phyloP scores from a whole-genome alignment of 2,888 invertebrate species.

The Drosophila pseudotalamancana region DNA sequence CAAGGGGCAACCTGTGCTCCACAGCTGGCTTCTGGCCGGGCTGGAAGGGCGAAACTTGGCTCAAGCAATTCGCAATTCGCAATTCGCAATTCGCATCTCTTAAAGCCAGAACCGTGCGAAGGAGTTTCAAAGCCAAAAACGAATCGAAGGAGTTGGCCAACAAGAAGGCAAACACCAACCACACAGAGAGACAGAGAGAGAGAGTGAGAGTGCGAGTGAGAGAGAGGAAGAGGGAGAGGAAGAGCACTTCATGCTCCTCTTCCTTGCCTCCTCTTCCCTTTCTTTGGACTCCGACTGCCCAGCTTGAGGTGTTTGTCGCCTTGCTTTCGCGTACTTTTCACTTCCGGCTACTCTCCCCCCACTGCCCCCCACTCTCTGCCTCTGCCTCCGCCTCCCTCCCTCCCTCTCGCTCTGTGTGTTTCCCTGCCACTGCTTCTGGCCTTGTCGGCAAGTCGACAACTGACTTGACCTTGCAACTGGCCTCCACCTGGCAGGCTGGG shows the following conservation, averaged over 20 bases:
- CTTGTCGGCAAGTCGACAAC: conserved; percentile 50
- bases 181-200: conserved; percentile 5
- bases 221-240: not conserved
- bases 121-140: conserved; percentile 34
- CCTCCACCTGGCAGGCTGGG: conserved; percentile 36
- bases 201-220: not conserved
- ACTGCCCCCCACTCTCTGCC: not conserved
- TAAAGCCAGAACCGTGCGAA: conserved; percentile 7
- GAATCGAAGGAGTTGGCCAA: conserved; percentile 34
- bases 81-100: conserved; percentile 14
- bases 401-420: not conserved
- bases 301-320: conserved; percentile 62
- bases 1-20: not conserved
- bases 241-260: not conserved
- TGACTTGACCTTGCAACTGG: conserved; percentile 67
- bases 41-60: not conserved
- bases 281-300: conserved; percentile 52
- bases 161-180: conserved; percentile 31
- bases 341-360: conserved; percentile 68
- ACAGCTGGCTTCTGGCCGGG: not conserved
- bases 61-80: conserved; percentile 1
- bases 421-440: conserved; percentile 14
- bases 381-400: not conserved
- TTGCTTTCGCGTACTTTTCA: conserved; percentile 72
- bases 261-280: not conserved